Evolutionary conservation across 2,888 invertebrate species (phyloP), one percentile per base, ranked within the genome.

Genomic region (Drosophila suboccidentalis): DNA sequence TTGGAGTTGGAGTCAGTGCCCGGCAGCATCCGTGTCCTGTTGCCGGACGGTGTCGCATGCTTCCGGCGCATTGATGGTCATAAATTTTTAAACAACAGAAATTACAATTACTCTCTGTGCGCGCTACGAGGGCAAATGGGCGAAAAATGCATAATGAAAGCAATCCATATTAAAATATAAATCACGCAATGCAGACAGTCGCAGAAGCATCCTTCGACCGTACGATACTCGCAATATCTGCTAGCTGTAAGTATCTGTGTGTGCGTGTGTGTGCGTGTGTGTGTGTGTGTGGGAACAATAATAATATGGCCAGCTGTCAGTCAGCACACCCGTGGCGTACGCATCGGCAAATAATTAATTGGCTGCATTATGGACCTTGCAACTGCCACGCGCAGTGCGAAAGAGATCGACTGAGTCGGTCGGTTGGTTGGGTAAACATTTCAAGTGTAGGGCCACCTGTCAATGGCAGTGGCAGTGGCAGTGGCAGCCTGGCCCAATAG

Each of bases 111-210:
- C 85, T 63, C 66, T 41, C 39, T 26, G 34, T 17, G n/a, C 15
- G 41, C 13, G 47, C 19, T 11, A 10, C 46, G 54, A 39, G 36
- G 67, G 49, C 71, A 70, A 78, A 75, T 71, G 36, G 57, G 71
- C 63, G 85, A 86, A 88, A 88, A 86, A 75, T 83, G 89, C 89
- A 83, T 83, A 83, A 88, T 88, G 83, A 88, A 88, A 83, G 83
- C 87, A 70, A 88, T 86, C 69, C 87, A 80, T 84, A 84, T 84
- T 86, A 80, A 86, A 83, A 73, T 73, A 84, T 84, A 84, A 84
- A 84, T 84, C 83, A 88, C 86, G 75, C 72, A 68, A 34, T 71
- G 75, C 79, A 71, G 59, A 69, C 67, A 67, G 60, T 57, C 36
- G 36, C 54, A 59, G 51, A 32, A 51, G 58, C 51, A 46, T 50